phyloP scores from a whole-genome alignment of 2,888 invertebrate genomes.

The Malacosoma neustria region DNA sequence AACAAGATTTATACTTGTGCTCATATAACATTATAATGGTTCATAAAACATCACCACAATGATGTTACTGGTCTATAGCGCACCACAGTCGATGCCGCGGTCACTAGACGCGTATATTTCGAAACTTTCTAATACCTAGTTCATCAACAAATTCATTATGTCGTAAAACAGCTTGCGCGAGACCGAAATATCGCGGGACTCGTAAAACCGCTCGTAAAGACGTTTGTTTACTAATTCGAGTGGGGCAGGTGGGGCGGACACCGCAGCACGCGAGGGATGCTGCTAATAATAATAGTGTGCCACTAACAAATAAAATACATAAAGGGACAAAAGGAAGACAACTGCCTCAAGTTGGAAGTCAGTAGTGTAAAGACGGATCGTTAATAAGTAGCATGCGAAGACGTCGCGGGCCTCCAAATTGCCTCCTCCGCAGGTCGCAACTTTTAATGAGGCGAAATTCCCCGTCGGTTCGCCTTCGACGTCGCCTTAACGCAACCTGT shows the following conservation, averaged over 20 bases:
- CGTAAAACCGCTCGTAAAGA: slow-evolving; percentile 73
- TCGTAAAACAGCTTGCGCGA: slow-evolving; percentile 69
- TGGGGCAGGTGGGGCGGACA: slow-evolving; percentile 63
- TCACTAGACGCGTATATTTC: slow-evolving; percentile 67
- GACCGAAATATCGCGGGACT: slow-evolving; percentile 72
- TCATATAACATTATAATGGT: slow-evolving; percentile 20
- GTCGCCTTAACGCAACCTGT: slow-evolving; percentile 71
- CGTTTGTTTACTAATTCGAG: slow-evolving; percentile 75
- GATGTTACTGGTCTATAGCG: slow-evolving; percentile 9
- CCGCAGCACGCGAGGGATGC: slow-evolving; percentile 51
- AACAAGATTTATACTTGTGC: not conserved
- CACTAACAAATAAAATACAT: slow-evolving; percentile 24
- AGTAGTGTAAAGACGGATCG: slow-evolving; percentile 54
- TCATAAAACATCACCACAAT: slow-evolving; percentile 21
- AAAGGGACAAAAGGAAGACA: slow-evolving; percentile 19
- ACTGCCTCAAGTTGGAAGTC: slow-evolving; percentile 13
- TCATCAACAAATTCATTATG: slow-evolving; percentile 75
- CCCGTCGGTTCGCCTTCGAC: slow-evolving; percentile 56
- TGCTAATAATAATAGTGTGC: slow-evolving; percentile 52
- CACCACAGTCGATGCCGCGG: slow-evolving; percentile 31
- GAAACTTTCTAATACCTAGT: slow-evolving; percentile 72
- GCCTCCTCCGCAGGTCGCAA: slow-evolving; percentile 68
- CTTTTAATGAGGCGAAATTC: slow-evolving; percentile 75
- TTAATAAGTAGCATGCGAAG: slow-evolving; percentile 59
- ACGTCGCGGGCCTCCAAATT: slow-evolving; percentile 60